These are phyloP conservation scores for Palythoa grandiflora DNA, from an alignment of 92 coral and sea anemone genomes.

Conservation along the genomic window DNA sequence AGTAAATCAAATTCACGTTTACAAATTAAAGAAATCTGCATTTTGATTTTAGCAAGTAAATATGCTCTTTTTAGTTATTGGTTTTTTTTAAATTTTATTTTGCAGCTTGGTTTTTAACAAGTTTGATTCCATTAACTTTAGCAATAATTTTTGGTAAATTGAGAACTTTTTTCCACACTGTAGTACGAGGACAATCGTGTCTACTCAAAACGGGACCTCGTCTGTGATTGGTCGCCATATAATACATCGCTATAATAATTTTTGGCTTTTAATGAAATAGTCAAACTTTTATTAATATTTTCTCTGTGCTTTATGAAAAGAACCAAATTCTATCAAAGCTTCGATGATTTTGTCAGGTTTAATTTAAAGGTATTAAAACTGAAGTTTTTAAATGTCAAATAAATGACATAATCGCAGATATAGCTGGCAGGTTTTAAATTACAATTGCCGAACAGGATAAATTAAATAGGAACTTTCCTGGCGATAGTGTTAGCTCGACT, in stretches of 20 bases:
- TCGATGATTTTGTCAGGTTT: slow-evolving; percentile 2
- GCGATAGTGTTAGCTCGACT: background rate
- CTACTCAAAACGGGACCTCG: background rate
- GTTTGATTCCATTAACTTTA: background rate
- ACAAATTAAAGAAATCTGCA: background rate
- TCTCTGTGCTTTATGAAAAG: background rate
- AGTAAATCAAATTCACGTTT: background rate
- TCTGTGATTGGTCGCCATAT: slow-evolving; percentile 3
- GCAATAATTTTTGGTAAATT: background rate
- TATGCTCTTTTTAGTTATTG: background rate
- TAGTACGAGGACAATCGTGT: background rate
- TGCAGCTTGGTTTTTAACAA: background rate
- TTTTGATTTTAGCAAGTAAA: background rate
- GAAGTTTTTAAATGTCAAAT: background rate
- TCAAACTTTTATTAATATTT: slow-evolving; percentile 5
- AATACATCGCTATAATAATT: background rate
- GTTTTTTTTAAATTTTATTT: too few species aligned
- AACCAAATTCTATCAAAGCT: background rate
- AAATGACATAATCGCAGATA: background rate
- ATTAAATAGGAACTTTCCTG: background rate
- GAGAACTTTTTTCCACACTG: background rate
- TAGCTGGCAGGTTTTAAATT: background rate
- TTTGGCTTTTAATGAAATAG: slow-evolving; percentile 15
- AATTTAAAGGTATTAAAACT: background rate
- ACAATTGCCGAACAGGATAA: background rate